Percentiles rank a stretch among this genome's conserved stretches.
phyloP scores from a whole-genome alignment of 2,888 invertebrate genomes.

The Drosophila mimica region DNA sequence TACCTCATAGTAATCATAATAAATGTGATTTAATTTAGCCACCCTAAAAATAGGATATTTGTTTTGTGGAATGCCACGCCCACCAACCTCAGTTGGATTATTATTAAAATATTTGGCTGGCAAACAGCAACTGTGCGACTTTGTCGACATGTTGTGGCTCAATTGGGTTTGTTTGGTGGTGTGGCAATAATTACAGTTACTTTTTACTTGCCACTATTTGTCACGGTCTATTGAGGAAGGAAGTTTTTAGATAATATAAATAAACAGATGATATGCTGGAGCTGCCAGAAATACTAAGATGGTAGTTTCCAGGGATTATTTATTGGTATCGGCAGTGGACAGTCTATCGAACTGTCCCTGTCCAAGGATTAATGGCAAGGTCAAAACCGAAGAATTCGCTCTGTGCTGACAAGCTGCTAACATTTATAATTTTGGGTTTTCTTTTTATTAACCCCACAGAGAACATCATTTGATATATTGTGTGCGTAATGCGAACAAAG shows the following conservation, averaged over 20 bases:
- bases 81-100: slow-evolving; percentile 1
- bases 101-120: slow-evolving; percentile 10
- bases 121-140: neutral
- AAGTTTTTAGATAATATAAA: slow-evolving; percentile 55
- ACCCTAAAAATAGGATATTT: slow-evolving; percentile 9
- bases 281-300: neutral
- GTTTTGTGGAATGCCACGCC: slow-evolving; percentile 6
- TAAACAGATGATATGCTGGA: slow-evolving; percentile 40
- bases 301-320: slow-evolving; percentile 11
- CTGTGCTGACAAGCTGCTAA: slow-evolving; percentile 30
- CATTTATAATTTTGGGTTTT: slow-evolving; percentile 13
- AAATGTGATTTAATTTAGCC: slow-evolving; percentile 21
- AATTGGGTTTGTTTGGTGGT: neutral
- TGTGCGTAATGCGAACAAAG: slow-evolving; percentile 1
- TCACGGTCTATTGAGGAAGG: slow-evolving; percentile 35
- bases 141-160: neutral
- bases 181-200: slow-evolving; percentile 34
- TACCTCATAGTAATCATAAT: slow-evolving; percentile 23
- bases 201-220: slow-evolving; percentile 25
- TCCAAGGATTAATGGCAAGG: slow-evolving; percentile 47
- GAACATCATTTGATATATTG: slow-evolving; percentile 16
- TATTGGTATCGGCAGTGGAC: slow-evolving; percentile 21
- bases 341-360: slow-evolving; percentile 44
- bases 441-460: slow-evolving; percentile 12
- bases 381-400: slow-evolving; percentile 23